Evolutionary conservation across 2,797 vertebrate genomes (phyloP).

Genomic region (Neosilurus mollespiculum): DNA sequence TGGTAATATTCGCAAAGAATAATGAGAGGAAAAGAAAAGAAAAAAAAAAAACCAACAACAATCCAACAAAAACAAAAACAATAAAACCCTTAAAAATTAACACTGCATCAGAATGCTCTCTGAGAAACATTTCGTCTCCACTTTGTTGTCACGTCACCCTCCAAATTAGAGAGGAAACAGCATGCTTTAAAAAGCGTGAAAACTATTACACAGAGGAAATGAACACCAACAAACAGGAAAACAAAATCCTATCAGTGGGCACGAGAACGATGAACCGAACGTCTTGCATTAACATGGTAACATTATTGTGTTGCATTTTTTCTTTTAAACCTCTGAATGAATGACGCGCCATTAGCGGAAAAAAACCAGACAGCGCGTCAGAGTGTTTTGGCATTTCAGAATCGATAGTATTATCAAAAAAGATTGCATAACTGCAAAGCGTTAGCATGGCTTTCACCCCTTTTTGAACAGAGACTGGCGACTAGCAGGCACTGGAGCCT

Average conservation of each 20-base stretch:
- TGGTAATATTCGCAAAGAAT: conserved; percentile 78
- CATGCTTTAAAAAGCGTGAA: conserved; percentile 58
- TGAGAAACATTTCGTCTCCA: conserved; percentile 63
- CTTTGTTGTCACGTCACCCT: conserved; percentile 48
- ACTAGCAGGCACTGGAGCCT: conserved; percentile 37
- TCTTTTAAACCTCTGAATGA: conserved; percentile 14
- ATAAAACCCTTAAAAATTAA: conserved; percentile 63
- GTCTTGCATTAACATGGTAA: conserved; percentile 24
- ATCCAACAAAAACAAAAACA: conserved; percentile 53
- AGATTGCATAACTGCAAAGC: conserved; percentile 55
- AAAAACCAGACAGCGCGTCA: conserved; percentile 24
- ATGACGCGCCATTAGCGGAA: conserved; percentile 11
- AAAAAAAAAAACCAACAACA: conserved; percentile 40
- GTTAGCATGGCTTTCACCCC: conserved; percentile 54
- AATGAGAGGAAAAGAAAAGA: conserved; percentile 60
- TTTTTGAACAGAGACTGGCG: conserved; percentile 41
- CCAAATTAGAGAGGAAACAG: conserved; percentile 60
- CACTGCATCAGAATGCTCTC: conserved; percentile 69
- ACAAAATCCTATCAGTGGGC: conserved; percentile 37
- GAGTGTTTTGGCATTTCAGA: conserved; percentile 56
- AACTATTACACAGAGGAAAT: conserved; percentile 45
- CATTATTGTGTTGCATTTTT: neutral
- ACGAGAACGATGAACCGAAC: conserved; percentile 31
- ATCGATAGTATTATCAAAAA: conserved; percentile 51
- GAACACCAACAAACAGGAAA: conserved; percentile 38